Evolutionary conservation across 2,888 invertebrate genomes (phyloP).

Genomic region (Linnaemya tessellans): DNA sequence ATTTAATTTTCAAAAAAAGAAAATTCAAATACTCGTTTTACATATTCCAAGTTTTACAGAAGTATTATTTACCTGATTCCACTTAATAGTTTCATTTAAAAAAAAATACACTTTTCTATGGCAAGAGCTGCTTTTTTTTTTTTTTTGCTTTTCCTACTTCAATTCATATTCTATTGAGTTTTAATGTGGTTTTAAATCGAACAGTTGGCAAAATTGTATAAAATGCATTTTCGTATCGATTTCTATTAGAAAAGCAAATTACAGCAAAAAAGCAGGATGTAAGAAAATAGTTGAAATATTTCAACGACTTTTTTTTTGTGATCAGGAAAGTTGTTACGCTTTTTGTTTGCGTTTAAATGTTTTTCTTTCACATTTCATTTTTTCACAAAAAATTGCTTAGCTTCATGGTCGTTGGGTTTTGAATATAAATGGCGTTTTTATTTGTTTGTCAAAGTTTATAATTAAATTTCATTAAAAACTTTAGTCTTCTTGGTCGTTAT

Average conservation of each 20-base stretch:
- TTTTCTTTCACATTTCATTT: background rate
- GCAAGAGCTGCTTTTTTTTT: background rate
- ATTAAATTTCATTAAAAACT: conserved; percentile 72
- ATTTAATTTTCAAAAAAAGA: no score
- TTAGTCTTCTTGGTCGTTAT: conserved; percentile 43
- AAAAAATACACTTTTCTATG: background rate
- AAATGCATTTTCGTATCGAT: conserved; percentile 41
- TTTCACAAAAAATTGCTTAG: background rate
- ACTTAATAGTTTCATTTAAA: background rate
- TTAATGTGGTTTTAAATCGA: conserved; percentile 37
- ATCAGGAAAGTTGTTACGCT: conserved; percentile 43
- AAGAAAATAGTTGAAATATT: conserved; percentile 32
- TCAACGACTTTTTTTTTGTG: background rate
- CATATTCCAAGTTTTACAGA: background rate
- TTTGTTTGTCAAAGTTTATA: conserved; percentile 72
- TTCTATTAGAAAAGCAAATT: conserved; percentile 4
- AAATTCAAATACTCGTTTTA: background rate
- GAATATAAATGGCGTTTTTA: conserved; percentile 69
- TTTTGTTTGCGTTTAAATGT: conserved; percentile 7
- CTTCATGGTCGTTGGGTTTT: conserved; percentile 46
- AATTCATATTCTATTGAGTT: background rate
- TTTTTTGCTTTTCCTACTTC: background rate
- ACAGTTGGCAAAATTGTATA: background rate
- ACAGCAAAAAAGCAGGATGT: background rate
- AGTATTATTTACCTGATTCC: background rate